Base-by-base conservation (phyloP, 2,797 vertebrate genomes). In the Semaprochilodus insignis region DNA sequence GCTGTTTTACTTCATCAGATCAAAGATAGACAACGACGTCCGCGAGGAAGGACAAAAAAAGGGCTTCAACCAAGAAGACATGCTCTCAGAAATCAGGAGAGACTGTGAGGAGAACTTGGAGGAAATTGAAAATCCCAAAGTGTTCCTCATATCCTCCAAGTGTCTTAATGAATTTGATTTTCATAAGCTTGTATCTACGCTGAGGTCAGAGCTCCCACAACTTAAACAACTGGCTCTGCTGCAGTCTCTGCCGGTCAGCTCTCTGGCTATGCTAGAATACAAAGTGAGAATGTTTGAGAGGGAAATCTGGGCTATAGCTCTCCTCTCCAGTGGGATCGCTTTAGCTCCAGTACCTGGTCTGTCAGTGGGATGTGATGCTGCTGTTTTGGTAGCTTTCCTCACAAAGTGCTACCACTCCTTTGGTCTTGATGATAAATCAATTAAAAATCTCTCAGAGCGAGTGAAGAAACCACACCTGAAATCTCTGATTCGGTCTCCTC, bases 101-200 rank as follows among this genome's bases (percentile, higher is more conserved):
- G 27, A 63, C 60, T 84, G 84, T 21, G 3, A 65, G 15, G 44
- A 60, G 51, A 72, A 87, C 44, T 72, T 87, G 0, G 54, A 65
- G 1, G 27, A 69, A 17, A 7, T 85, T 3, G 8, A 48, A 14
- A 19, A 74, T 21, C 13, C 54, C 1, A 27, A 70, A 17, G 40
- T 86, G 36, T 86, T 87, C 36, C 67, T 88, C 2, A 78, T 88
- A 14, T 86, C 80, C 63, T 82, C 73, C 14, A 63, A 10, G 52
- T n/a, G n/a, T n/a, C n/a, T n/a, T n/a, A n/a, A 74, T 34, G 15
- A 17, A 8, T 65, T 6, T 65, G 62, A 65, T 65, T 65, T 65
- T 31, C 14, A 34, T 15, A 2, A 31, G 14, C 62, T 65, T 17
- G 62, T 65, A 1, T 1, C 0, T 23, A 65, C 62, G 0, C 62